Base-by-base conservation (phyloP, 2,888 invertebrate species). In the Dryomyza anilis region DNA sequence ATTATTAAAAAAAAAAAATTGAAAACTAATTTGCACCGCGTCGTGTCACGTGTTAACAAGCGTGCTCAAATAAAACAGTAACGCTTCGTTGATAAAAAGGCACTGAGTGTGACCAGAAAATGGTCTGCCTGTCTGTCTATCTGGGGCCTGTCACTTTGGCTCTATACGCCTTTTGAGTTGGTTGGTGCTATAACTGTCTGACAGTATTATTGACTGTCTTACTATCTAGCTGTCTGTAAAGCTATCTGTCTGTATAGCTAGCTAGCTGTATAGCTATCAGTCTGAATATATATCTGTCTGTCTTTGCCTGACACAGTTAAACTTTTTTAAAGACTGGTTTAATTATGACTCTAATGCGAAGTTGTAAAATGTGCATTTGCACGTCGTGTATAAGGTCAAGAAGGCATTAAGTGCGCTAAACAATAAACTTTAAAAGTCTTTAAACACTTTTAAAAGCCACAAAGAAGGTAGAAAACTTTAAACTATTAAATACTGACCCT, bases 41-140 rank as follows among this genome's bases (percentile, higher is more conserved):
- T 27, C 19, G 14, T 61, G 61, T 61, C 52, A 61, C 52, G 61
- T 52, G 52, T 52, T 61, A 61, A 61, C 52, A 52, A 52, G 25
- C 29, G 27, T 25, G 61, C 25, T 61, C 61, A 27, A 39, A 60
- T n/a, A n/a, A n/a, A n/a, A n/a, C 14, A 39, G 39, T 7, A 39
- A 39, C 39, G 39, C 39, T 39, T 39, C 39, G 39, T n/a, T 39
- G 39, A 39, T 39, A 12, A 12, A n/a, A n/a, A 6, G 3, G 39
- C 39, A 39, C n/a, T n/a, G n/a, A n/a, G n/a, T n/a, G n/a, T n/a
- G n/a, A n/a, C n/a, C n/a, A n/a, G n/a, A n/a, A n/a, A n/a, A n/a
- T n/a, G n/a, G n/a, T 3, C 23, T 36, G 21, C 5, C 55, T 10
- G 56, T 36, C 14, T 33, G 50, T 53, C 43, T n/a, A 45, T 52